Conservation (phyloP, 2,888 invertebrate species). For the Phanerotoma sp. region DNA sequence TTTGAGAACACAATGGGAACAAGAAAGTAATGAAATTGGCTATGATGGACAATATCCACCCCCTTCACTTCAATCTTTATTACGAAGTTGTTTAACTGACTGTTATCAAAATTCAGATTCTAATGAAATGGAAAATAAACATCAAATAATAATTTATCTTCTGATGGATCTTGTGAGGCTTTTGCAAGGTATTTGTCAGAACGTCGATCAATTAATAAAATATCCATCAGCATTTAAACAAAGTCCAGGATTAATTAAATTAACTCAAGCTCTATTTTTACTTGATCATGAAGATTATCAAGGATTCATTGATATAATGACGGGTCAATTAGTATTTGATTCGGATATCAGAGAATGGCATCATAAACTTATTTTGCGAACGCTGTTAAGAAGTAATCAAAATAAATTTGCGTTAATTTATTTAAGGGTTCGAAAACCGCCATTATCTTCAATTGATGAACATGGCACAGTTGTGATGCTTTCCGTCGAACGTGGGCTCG, state of each 20-base stretch:
- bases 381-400: slow-evolving; percentile 69
- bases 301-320: slow-evolving; percentile 56
- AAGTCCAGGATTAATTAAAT: slow-evolving; percentile 72
- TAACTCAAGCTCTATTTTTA: slow-evolving; percentile 86
- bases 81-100: slow-evolving; percentile 69
- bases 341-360: slow-evolving; percentile 70
- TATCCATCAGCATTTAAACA: slow-evolving; percentile 80
- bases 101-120: slow-evolving; percentile 50
- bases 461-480: slow-evolving; percentile 50
- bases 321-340: slow-evolving; percentile 46
- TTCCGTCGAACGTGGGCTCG: slow-evolving; percentile 49
- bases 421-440: slow-evolving; percentile 64
- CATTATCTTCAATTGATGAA: slow-evolving; percentile 60
- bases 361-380: slow-evolving; percentile 68
- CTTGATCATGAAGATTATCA: slow-evolving; percentile 83
- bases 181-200: slow-evolving; percentile 66
- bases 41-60: slow-evolving; percentile 76
- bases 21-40: slow-evolving; percentile 61
- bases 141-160: slow-evolving; percentile 79
- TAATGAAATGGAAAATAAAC: slow-evolving; percentile 70
- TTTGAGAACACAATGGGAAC: slow-evolving; percentile 64
- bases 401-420: slow-evolving; percentile 72
- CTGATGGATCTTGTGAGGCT: slow-evolving; percentile 78
- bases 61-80: slow-evolving; percentile 74
- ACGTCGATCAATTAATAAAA: slow-evolving; percentile 72